Percentiles rank a stretch among this genome's conserved stretches.
phyloP scores from a whole-genome alignment of 92 coral and sea anemone species.

The Pocillopora meandrina region DNA sequence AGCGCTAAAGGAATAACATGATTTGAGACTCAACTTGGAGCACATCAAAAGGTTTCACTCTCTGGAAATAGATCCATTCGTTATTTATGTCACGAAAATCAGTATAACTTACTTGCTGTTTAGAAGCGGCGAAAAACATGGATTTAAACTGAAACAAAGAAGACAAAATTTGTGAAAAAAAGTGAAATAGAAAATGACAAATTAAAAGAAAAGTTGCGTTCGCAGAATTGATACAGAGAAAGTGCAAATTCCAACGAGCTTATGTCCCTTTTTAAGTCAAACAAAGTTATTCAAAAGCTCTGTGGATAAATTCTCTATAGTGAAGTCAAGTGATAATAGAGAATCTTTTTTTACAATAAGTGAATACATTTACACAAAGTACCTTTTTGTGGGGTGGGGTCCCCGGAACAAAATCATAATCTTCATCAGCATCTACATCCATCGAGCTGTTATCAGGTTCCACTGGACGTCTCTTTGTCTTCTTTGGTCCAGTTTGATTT shows the following conservation, averaged over 20 bases:
- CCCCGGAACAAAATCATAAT: slow-evolving; percentile 80
- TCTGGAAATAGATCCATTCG: neutral
- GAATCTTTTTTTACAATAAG: neutral
- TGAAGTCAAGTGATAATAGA: no score
- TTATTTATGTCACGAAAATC: neutral
- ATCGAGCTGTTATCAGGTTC: slow-evolving; percentile 59
- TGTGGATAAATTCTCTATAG: no score
- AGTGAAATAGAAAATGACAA: neutral
- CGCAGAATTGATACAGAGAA: no score
- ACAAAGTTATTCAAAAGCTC: no score
- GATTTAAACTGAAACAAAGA: slow-evolving; percentile 82
- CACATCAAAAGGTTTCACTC: neutral
- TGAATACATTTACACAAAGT: neutral
- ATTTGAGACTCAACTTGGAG: neutral
- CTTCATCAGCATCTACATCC: slow-evolving; percentile 63
- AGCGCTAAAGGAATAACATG: no score
- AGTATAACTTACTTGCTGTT: slow-evolving; percentile 8
- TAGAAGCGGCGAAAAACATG: slow-evolving; percentile 85
- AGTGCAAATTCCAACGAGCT: no score
- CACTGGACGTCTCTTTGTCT: neutral
- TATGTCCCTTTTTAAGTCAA: no score
- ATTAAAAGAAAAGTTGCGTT: no score
- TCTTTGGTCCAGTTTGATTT: slow-evolving; percentile 27
- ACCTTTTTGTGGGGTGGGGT: slow-evolving; percentile 99
- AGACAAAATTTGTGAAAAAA: neutral